Base-by-base conservation (phyloP, 2,113 vertebrate species). In the Thoracochromis brauschi region DNA sequence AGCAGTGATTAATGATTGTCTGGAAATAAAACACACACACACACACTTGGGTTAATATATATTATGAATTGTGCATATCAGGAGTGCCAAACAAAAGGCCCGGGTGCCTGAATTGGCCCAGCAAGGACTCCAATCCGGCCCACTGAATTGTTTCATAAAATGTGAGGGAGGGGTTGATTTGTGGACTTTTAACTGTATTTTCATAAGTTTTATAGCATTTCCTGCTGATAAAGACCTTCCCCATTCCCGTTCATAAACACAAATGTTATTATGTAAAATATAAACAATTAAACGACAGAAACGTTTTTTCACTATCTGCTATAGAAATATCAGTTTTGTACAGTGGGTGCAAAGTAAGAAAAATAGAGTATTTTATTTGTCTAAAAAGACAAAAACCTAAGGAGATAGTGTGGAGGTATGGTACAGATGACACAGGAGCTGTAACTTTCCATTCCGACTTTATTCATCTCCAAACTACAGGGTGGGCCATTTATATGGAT, bases 191-290 rank as follows among this genome's bases (percentile, higher is more conserved):
- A 57, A 14, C 54, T 26, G 7, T 57, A 26, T 26, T 26, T 58
- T 58, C 12, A 29, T 2, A 58, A 29, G 13, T 58, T 58, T 29
- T 29, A 57, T 29, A 58, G 4, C 24, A 58, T 16, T 58, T 58
- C 0, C 24, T 29, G 24, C 26, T 58, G 55, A 58, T 16, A 58
- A 58, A 58, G 55, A 16, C 13, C 24, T 0, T 16, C 13, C 13
- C 7, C 7, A 29, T 29, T 14, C 24, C 55, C 0, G 3, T 29
- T 58, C 24, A 29, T 58, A 29, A 58, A 0, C 24, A 58, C 55
- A 58, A 58, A 58, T 29, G 13, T 58, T 58, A 57, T 26, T 57
- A 57, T 57, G 13, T 58, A 58, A 58, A 57, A 57, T 29, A 57
- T 57, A 57, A 57, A 57, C 54, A 29, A 57, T 29, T 57, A 57